Base-by-base conservation (phyloP, 2,797 vertebrate species). In the Potorous gilbertii region DNA sequence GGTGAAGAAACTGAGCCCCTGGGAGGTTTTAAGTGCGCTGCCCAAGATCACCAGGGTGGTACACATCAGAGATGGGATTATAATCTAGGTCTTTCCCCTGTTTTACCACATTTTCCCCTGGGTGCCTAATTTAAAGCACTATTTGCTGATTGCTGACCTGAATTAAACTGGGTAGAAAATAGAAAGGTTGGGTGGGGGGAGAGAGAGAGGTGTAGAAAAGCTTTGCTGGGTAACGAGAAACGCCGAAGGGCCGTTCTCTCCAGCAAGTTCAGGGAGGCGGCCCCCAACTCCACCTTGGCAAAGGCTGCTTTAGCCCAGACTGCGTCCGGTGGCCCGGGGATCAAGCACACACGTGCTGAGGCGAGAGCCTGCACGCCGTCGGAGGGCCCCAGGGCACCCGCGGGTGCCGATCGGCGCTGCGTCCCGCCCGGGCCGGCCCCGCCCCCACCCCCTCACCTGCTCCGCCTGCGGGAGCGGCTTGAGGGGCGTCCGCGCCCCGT, bases 401-500 rank as follows among this genome's bases (percentile, higher is more conserved):
- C 66, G 89, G 89, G 12, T 29, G 40, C 9, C 1, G 91, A 14
- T 21, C 29, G 0, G n/a, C 28, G 6, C 57, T 11, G 52, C 13
- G 0, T 29, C 93, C 57, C 0, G 16, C 93, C 57, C 0, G 16
- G 24, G 34, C 55, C 5, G 54, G 55, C 91, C 55, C 59, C 40
- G 56, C 54, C n/a, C 24, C 57, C 56, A 28, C 4, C 1, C 56
- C 57, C 98, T 98, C 98, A 99, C 99, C 99, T 99, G 99, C 94
- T 98, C 97, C 40, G 98, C 93, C 52, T 98, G 98, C 1, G 99
- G 99, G 93, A 99, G 99, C 0, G 99, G 98, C 97, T 99, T 99
- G 5, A 99, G 99, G 0, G 99, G 99, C 0, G 99, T 99, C 94
- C 99, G 99, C 0, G 99, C 99, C 1, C 99, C 99, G n/a, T 99